A percentile compares a stretch with the other conserved stretches of the same genome.
Conservation (phyloP, 2,113 vertebrate species). For the Neodontobutis hainanensis region DNA sequence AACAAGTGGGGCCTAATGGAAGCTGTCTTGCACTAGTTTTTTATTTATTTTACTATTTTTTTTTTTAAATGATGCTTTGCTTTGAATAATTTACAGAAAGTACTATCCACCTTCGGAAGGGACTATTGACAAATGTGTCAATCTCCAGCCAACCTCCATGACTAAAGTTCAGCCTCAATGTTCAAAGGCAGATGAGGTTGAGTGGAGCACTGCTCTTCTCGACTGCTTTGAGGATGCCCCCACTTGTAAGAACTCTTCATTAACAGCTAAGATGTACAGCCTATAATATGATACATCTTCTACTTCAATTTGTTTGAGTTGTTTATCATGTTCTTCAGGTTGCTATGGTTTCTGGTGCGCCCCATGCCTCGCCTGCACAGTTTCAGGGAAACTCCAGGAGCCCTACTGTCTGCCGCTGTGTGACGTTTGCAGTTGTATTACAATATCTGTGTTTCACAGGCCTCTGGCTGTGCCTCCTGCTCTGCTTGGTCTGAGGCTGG, state of each 20-base stretch:
- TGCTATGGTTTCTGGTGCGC: constrained; percentile 68
- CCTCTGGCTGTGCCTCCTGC: not conserved
- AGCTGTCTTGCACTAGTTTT: no score
- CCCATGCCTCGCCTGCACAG: constrained; percentile 53
- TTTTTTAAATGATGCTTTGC: no score
- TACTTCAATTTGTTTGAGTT: not conserved
- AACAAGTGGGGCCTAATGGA: no score
- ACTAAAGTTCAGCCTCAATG: not conserved
- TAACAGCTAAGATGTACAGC: not conserved
- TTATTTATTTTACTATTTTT: no score
- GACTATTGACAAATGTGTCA: no score
- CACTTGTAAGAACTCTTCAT: not conserved
- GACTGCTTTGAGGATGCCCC: not conserved
- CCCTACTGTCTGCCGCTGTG: constrained; percentile 54
- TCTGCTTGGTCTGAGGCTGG: not conserved
- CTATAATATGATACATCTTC: no score
- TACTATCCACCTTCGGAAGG: no score
- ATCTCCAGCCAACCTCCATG: not conserved
- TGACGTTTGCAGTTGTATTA: constrained; percentile 24
- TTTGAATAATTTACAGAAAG: no score
- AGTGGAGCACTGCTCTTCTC: not conserved
- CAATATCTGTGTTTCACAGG: not conserved
- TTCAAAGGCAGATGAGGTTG: not conserved
- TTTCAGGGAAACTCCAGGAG: constrained; percentile 39
- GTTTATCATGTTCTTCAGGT: constrained; percentile 26